Evolutionary conservation across 2,888 invertebrate species (phyloP).

Genomic region (Cantharis flavilabris): DNA sequence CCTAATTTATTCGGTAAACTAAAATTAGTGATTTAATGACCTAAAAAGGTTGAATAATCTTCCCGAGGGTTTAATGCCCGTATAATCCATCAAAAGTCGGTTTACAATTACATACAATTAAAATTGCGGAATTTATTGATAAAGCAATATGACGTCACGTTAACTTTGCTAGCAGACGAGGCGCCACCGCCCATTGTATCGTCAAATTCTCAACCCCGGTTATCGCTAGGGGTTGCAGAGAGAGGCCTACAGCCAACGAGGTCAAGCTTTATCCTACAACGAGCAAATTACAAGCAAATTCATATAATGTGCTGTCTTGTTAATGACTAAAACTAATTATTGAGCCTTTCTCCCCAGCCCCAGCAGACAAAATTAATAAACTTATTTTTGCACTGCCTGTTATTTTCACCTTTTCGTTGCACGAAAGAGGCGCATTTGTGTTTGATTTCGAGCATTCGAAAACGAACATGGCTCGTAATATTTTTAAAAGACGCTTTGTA

Average conservation of each 20-base stretch:
- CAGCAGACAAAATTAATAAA: background rate
- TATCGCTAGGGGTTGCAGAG: constrained; percentile 7
- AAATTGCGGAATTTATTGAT: constrained; percentile 22
- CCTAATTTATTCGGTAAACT: background rate
- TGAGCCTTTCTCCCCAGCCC: background rate
- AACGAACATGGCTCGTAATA: background rate
- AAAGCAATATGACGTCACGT: constrained; percentile 22
- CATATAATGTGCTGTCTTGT: constrained; percentile 11
- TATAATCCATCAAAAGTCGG: background rate
- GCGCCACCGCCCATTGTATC: constrained; percentile 24
- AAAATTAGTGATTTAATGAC: background rate
- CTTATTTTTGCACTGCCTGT: background rate
- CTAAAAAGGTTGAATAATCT: background rate
- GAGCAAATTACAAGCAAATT: constrained; percentile 11
- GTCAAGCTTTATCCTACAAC: constrained; percentile 12
- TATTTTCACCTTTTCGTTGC: background rate
- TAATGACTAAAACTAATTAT: constrained; percentile 13
- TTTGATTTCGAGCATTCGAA: background rate
- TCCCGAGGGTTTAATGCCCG: background rate
- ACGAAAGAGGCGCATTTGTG: background rate
- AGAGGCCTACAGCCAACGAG: constrained; percentile 8
- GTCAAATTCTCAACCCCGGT: constrained; percentile 22
- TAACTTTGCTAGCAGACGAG: constrained; percentile 16
- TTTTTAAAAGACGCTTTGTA: background rate
- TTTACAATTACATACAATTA: background rate